Evolutionary conservation across 2,113 vertebrate genomes (phyloP), one percentile per base, ranked within the genome.

Genomic region (Accipiter virgatus): DNA sequence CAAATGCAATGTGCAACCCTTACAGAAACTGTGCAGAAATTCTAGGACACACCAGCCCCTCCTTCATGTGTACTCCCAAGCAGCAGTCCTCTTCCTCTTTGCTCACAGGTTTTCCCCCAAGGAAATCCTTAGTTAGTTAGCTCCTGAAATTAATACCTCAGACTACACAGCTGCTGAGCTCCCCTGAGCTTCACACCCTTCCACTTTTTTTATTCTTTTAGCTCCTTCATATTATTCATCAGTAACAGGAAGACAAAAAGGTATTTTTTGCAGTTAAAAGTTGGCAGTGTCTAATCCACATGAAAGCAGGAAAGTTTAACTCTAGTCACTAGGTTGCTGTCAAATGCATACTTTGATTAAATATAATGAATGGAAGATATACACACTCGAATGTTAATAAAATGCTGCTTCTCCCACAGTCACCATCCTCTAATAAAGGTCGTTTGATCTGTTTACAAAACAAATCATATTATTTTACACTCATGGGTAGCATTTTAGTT

Each of bases 401-500:
- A 98, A 96, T 96, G 83, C 50, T 95, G 43, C 52, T 93, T 96
- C 80, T 94, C 78, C 79, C 55, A 73, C 63, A 96, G 88, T 95
- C 55, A 55, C 42, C 5, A 2, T 81, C 52, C 48, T 94, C 72
- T 97, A 97, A 97, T 85, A 98, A 97, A 95, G 85, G 94, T 95
- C 1, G 2, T 95, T 96, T 96, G 74, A 94, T 96, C 62, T 97
- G 83, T 95, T 98, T 98, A 95, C 92, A 94, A 97, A 98, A 97
- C 93, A 98, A 95, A 97, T 96, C 6, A 95, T 83, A 91, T 97
- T 97, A 95, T 96, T 97, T 97, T 96, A 82, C 90, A 97, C 92
- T 48, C 61, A 15, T 92, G 91, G 81, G 92, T 95, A 90, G 84
- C 91, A 94, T 97, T 97, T 95, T 93, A 94, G 73, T 88, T 67